A percentile compares a stretch with the other conserved stretches of the same genome.
phyloP scores from a whole-genome alignment of 2,888 invertebrate genomes.

The Caenorhabditis becei region DNA sequence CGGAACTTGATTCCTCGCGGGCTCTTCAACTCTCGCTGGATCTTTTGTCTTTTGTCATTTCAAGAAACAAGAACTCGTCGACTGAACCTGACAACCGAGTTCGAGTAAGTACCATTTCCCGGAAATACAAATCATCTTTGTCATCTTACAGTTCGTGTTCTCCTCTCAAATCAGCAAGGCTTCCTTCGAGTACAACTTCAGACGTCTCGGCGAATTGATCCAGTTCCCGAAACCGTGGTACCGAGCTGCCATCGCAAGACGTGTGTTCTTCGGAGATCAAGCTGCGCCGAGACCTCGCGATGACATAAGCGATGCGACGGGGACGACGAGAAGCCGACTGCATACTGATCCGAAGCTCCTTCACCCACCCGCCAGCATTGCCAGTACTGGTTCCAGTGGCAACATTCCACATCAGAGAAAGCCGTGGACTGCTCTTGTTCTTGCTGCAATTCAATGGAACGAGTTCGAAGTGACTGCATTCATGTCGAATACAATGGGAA shows the following conservation, averaged over 20 bases:
- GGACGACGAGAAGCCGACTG: constrained; percentile 84
- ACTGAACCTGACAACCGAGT: constrained; percentile 74
- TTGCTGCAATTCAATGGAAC: constrained; percentile 96
- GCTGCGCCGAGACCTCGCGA: constrained; percentile 51
- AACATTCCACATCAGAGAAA: constrained; percentile 41
- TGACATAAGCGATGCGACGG: constrained; percentile 51
- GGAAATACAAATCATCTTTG: neutral
- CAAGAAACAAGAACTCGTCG: constrained; percentile 75
- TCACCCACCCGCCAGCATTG: constrained; percentile 28
- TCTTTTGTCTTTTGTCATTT: constrained; percentile 74
- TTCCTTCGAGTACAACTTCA: constrained; percentile 97
- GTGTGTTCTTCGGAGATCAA: constrained; percentile 92
- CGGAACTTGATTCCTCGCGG: constrained; percentile 51
- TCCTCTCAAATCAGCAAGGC: constrained; percentile 81
- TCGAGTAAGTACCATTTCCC: constrained; percentile 58
- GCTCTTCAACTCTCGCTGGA: constrained; percentile 78
- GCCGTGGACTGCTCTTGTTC: constrained; percentile 84
- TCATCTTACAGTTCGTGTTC: constrained; percentile 44
- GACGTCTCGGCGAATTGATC: constrained; percentile 94
- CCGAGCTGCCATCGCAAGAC: constrained; percentile 86
- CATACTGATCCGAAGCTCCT: constrained; percentile 28
- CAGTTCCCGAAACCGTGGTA: constrained; percentile 99
- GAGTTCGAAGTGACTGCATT: constrained; percentile 97
- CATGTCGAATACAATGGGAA: constrained; percentile 99
- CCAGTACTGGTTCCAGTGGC: constrained; percentile 40